Evolutionary conservation across 2,888 invertebrate species (phyloP).

Genomic region (Nephrotoma guestfalica): DNA sequence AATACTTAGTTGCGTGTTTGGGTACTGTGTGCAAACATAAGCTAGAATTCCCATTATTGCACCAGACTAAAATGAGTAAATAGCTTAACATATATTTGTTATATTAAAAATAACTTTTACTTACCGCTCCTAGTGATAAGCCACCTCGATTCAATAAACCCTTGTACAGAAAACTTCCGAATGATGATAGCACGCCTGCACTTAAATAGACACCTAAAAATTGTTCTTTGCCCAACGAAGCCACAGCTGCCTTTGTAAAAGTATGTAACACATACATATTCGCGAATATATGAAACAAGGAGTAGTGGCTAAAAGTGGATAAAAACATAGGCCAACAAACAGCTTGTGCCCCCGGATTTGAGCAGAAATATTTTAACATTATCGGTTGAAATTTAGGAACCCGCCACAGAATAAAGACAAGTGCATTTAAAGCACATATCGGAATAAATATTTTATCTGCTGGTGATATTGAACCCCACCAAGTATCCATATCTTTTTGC

Average conservation of each 20-base stretch:
- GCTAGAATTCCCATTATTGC: slow-evolving; percentile 85
- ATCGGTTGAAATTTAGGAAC: slow-evolving; percentile 50
- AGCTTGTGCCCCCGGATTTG: slow-evolving; percentile 60
- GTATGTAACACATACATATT: slow-evolving; percentile 96
- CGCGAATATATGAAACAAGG: slow-evolving; percentile 67
- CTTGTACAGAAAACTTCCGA: slow-evolving; percentile 72
- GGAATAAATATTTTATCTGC: slow-evolving; percentile 68
- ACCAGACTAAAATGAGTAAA: slow-evolving; percentile 59
- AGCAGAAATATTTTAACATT: slow-evolving; percentile 77
- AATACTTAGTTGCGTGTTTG: slow-evolving; percentile 75
- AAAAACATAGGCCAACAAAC: slow-evolving; percentile 80
- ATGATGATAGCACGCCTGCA: slow-evolving; percentile 75
- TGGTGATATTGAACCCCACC: slow-evolving; percentile 59
- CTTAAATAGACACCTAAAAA: slow-evolving; percentile 81
- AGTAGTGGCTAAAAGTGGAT: slow-evolving; percentile 91
- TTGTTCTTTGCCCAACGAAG: slow-evolving; percentile 76
- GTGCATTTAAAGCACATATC: slow-evolving; percentile 59
- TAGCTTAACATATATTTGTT: background rate
- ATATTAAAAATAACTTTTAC: slow-evolving; percentile 22
- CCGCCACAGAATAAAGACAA: slow-evolving; percentile 74
- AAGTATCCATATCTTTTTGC: slow-evolving; percentile 9
- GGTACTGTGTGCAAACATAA: slow-evolving; percentile 75
- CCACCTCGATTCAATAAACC: slow-evolving; percentile 50
- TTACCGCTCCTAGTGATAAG: slow-evolving; percentile 85
- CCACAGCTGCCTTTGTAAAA: slow-evolving; percentile 47